Evolutionary conservation across 2,797 vertebrate species (phyloP).

Genomic region (Sebastes iracundus): DNA sequence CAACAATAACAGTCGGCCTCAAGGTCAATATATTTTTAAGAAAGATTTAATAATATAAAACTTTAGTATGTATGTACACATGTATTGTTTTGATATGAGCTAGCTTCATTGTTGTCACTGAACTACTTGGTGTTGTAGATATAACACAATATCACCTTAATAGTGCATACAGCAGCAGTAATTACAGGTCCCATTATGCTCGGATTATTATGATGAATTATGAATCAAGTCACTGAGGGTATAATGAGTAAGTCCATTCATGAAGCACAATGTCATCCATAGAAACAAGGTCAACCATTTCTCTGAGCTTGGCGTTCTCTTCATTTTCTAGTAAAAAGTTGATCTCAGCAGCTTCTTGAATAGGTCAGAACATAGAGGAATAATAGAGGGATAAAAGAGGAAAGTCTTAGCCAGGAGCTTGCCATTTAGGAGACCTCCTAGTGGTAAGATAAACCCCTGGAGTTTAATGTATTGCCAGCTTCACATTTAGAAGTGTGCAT

Average conservation of each 20-base stretch:
- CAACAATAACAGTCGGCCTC: not conserved
- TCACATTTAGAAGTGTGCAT: constrained; percentile 50
- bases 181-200: constrained; percentile 27
- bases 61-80: not conserved
- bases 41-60: not conserved
- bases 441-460: constrained; percentile 17
- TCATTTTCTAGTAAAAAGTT: constrained; percentile 13
- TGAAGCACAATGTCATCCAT: constrained; percentile 30
- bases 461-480: constrained; percentile 32
- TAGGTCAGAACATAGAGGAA: constrained; percentile 42
- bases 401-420: constrained; percentile 9
- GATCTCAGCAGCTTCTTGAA: constrained; percentile 47
- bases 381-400: constrained; percentile 31
- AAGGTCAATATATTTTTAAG: not conserved
- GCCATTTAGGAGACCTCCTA: constrained; percentile 35
- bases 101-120: not conserved
- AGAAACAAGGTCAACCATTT: constrained; percentile 37
- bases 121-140: not conserved
- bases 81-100: not conserved
- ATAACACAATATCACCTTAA: not conserved
- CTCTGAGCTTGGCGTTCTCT: constrained; percentile 5
- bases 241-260: constrained; percentile 37
- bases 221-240: constrained; percentile 16
- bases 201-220: constrained; percentile 39
- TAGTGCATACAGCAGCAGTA: not conserved